phyloP scores from a whole-genome alignment of 2,888 invertebrate species.

The Acronicta aceris region DNA sequence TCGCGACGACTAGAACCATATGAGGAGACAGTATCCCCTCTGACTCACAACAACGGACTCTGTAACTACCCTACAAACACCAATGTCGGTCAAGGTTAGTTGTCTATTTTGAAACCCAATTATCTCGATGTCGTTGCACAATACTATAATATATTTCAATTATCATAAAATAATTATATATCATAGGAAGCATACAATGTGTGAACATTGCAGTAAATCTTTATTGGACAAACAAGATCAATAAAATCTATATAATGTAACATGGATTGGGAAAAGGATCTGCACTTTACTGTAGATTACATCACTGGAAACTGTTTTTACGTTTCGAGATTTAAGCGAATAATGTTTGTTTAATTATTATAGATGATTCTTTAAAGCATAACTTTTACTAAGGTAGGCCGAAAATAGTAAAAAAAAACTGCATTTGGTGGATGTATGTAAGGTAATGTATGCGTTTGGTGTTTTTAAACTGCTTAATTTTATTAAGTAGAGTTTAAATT shows the following conservation, averaged over 20 bases:
- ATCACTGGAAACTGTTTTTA: background rate
- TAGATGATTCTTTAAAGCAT: too few species aligned
- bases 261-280: constrained; percentile 7
- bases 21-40: too few species aligned
- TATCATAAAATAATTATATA: background rate
- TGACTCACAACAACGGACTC: too few species aligned
- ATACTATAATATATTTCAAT: background rate
- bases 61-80: background rate
- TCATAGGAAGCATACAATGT: constrained; percentile 2
- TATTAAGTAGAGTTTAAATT: too few species aligned
- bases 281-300: constrained; percentile 21
- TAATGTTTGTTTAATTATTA: background rate
- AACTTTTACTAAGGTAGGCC: too few species aligned
- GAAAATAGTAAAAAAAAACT: too few species aligned
- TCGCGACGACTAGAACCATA: too few species aligned
- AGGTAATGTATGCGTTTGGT: too few species aligned
- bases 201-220: constrained; percentile 29
- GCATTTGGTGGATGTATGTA: too few species aligned
- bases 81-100: constrained; percentile 29
- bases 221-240: constrained; percentile 22
- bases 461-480: too few species aligned
- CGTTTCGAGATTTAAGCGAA: background rate
- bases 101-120: background rate
- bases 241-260: background rate
- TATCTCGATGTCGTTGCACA: background rate